A percentile compares a stretch with the other conserved stretches of the same genome.
phyloP scores from a whole-genome alignment of 2,113 vertebrate genomes.

The Dasyurus viverrinus region DNA sequence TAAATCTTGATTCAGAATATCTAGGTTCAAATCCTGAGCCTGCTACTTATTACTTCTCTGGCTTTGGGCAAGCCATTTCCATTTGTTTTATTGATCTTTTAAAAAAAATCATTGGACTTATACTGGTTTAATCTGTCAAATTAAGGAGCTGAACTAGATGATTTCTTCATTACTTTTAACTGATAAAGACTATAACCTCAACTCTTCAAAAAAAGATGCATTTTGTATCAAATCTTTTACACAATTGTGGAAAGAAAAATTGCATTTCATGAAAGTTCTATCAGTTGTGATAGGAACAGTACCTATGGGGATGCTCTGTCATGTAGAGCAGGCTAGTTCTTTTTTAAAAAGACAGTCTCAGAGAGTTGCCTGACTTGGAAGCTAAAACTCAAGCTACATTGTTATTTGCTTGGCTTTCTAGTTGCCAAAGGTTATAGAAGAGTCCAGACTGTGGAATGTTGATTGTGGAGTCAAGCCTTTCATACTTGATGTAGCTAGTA shows the following conservation, averaged over 20 bases:
- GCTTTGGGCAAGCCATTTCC: background rate
- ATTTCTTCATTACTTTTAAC: background rate
- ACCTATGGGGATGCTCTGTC: background rate
- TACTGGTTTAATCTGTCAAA: background rate
- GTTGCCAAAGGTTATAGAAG: background rate
- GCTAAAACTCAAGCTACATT: background rate
- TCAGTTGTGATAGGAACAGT: background rate
- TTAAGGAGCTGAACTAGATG: background rate
- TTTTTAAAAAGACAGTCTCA: background rate
- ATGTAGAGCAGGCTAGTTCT: background rate
- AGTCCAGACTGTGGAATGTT: no score
- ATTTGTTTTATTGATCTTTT: background rate
- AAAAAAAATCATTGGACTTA: background rate
- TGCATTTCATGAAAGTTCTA: background rate
- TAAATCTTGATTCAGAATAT: background rate
- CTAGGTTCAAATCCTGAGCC: background rate
- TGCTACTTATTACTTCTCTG: background rate
- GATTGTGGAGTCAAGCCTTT: background rate
- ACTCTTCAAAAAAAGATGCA: background rate
- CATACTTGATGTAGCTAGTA: background rate
- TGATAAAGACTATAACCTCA: background rate
- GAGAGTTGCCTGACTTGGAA: background rate
- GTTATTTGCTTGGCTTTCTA: background rate
- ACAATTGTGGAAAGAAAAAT: background rate
- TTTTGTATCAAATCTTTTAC: background rate